These are phyloP conservation scores for Equus quagga DNA, from an alignment of 2,113 vertebrate genomes.

Conservation along the genomic window DNA sequence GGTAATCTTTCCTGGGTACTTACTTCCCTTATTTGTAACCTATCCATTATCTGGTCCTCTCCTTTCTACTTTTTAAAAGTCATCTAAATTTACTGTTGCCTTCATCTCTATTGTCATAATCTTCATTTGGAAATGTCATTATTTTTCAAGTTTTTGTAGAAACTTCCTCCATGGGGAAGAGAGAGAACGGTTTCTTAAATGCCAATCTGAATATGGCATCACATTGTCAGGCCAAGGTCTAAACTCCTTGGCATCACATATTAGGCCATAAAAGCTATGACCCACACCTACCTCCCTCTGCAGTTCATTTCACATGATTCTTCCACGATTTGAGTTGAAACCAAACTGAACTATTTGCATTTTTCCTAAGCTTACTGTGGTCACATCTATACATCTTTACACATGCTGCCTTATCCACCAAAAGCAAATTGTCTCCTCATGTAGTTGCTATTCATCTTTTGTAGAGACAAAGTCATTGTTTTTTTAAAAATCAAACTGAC, in stretches of 20 bases:
- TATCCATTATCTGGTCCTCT: background rate
- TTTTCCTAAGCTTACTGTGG: background rate
- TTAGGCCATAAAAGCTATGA: background rate
- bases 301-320: background rate
- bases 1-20: background rate
- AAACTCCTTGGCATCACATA: background rate
- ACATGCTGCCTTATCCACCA: background rate
- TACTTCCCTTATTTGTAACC: background rate
- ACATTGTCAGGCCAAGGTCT: background rate
- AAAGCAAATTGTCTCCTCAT: constrained; percentile 22
- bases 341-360: background rate
- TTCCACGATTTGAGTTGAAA: background rate
- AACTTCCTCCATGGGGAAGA: background rate
- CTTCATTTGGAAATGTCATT: background rate
- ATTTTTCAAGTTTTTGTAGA: background rate
- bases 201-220: background rate
- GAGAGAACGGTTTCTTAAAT: background rate
- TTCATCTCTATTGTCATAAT: background rate
- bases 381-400: background rate
- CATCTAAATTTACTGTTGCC: background rate
- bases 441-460: constrained; percentile 1
- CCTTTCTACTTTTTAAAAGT: background rate
- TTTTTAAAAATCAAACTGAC: background rate
- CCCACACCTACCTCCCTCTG: background rate
- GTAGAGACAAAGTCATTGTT: constrained; percentile 1